Conservation (phyloP, 2,888 invertebrate species). For the Melanostoma mellinum region DNA sequence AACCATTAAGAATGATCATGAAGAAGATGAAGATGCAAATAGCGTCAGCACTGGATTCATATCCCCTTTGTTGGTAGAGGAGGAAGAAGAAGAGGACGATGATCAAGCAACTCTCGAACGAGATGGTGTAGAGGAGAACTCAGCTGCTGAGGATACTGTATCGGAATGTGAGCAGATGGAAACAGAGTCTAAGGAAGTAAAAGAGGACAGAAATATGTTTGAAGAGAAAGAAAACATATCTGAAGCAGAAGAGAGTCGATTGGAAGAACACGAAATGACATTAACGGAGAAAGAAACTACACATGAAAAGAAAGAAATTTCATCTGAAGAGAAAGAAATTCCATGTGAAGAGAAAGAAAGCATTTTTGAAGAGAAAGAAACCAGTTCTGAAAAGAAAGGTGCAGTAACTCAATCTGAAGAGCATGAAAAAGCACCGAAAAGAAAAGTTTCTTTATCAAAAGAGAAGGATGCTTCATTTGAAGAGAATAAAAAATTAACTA, state of each 20-base stretch:
- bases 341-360: background rate
- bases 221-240: slow-evolving; percentile 44
- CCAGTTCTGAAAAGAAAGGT: background rate
- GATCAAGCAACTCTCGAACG: slow-evolving; percentile 55
- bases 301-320: background rate
- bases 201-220: slow-evolving; percentile 26
- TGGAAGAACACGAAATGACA: slow-evolving; percentile 25
- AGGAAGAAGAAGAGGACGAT: slow-evolving; percentile 73
- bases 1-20: slow-evolving; percentile 42
- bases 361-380: slow-evolving; percentile 2
- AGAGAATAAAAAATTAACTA: too few species aligned
- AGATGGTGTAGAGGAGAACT: slow-evolving; percentile 74
- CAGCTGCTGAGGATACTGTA: slow-evolving; percentile 74
- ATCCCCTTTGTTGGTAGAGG: slow-evolving; percentile 74
- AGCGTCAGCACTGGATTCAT: slow-evolving; percentile 74
- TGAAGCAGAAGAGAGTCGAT: slow-evolving; percentile 45
- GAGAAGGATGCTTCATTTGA: too few species aligned
- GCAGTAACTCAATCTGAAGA: background rate
- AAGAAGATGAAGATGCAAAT: slow-evolving; percentile 72
- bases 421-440: background rate
- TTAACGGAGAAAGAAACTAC: background rate
- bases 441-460: background rate
- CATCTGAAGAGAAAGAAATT: background rate
- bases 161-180: slow-evolving; percentile 34
- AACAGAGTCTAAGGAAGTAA: too few species aligned